A percentile compares a stretch with the other conserved stretches of the same genome.
phyloP scores from a whole-genome alignment of 2,797 vertebrate species.

The Galago senegalensis region DNA sequence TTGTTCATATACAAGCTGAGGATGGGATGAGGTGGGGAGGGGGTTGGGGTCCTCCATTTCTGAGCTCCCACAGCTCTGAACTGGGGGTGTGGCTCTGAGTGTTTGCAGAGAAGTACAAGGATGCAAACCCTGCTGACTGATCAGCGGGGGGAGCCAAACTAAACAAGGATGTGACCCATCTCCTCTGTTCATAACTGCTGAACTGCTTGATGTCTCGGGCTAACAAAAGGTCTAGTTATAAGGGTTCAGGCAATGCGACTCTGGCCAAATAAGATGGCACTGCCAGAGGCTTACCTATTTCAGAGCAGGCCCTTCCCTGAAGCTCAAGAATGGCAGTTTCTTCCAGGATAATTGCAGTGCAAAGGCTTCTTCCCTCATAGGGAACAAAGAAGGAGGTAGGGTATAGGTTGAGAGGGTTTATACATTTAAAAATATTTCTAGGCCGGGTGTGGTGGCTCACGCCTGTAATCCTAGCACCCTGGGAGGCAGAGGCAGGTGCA shows the following conservation, averaged over 20 bases:
- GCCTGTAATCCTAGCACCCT: too few species aligned
- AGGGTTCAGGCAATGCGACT: slow-evolving; percentile 26
- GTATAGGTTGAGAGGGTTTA: background rate
- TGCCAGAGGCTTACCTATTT: background rate
- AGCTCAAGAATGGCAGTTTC: slow-evolving; percentile 59
- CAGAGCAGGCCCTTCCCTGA: slow-evolving; percentile 59
- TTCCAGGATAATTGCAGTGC: slow-evolving; percentile 56
- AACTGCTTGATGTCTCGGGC: slow-evolving; percentile 66
- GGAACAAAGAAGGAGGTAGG: slow-evolving; percentile 38
- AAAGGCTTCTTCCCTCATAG: slow-evolving; percentile 7
- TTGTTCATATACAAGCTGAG: background rate
- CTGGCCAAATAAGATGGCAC: background rate
- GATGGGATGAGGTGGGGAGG: background rate
- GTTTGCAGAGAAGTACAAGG: background rate
- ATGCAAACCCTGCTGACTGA: background rate
- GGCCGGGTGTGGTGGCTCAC: too few species aligned
- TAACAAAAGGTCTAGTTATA: slow-evolving; percentile 65
- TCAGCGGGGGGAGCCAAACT: background rate
- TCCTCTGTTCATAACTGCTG: slow-evolving; percentile 44
- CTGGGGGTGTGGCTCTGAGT: background rate
- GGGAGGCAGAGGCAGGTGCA: too few species aligned
- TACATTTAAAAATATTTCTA: background rate
- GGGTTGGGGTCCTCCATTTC: background rate
- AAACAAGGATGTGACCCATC: background rate
- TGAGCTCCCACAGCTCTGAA: background rate